Evolutionary conservation across 1,140 invertebrate species (phyloP).

Genomic region (Philotrypesis tridentata): DNA sequence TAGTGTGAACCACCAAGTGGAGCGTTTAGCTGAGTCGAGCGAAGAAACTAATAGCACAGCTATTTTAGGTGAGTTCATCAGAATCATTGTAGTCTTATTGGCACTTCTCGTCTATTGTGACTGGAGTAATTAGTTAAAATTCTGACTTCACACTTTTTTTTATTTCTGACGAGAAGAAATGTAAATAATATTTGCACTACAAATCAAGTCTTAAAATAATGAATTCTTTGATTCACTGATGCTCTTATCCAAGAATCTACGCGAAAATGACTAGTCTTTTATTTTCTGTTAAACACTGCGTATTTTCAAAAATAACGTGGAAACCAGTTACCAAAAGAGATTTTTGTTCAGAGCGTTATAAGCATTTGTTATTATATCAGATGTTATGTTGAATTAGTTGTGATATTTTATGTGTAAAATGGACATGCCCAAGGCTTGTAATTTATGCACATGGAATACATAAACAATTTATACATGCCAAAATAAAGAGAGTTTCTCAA

Average conservation of each 20-base stretch:
- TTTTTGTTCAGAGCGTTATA: constrained; percentile 17
- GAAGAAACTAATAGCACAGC: constrained; percentile 63
- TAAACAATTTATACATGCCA: constrained; percentile 48
- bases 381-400: constrained; percentile 34
- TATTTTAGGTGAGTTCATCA: constrained; percentile 65
- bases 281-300: neutral
- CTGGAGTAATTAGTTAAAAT: constrained; percentile 21
- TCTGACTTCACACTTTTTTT: constrained; percentile 1
- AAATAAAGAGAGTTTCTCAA: constrained; percentile 57
- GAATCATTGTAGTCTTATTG: constrained; percentile 38
- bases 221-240: neutral
- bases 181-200: constrained; percentile 1
- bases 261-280: neutral
- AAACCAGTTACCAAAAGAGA: constrained; percentile 10
- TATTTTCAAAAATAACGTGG: constrained; percentile 14
- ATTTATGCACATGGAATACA: constrained; percentile 22
- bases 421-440: constrained; percentile 6
- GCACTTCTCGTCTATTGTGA: constrained; percentile 31
- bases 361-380: constrained; percentile 33
- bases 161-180: neutral
- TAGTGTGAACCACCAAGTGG: constrained; percentile 62
- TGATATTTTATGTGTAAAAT: constrained; percentile 42
- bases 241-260: neutral
- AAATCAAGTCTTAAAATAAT: neutral
- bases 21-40: constrained; percentile 61